Base-by-base conservation (phyloP, 2,797 vertebrate genomes). In the Macroramphosus scolopax region DNA sequence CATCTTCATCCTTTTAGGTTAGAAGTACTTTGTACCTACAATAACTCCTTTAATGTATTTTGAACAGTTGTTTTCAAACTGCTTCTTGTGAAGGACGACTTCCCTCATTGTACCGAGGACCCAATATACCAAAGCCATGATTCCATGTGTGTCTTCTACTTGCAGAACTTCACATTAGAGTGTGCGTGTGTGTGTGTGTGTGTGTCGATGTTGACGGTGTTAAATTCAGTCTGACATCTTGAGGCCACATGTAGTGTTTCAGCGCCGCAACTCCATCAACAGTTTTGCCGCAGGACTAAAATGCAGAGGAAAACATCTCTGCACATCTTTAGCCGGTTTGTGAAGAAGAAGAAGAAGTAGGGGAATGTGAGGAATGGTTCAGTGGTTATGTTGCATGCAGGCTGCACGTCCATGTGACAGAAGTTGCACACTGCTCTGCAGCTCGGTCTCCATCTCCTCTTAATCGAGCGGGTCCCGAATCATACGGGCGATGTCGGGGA, bases 161-260 rank as follows among this genome's bases (percentile, higher is more conserved):
- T n/a, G n/a, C n/a, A n/a, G n/a, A n/a, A n/a, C n/a, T n/a, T n/a
- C n/a, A n/a, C n/a, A n/a, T n/a, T n/a, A n/a, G 10, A 8, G 6
- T 16, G 22, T 14, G 17, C 24, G 50, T 34, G 44, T 36, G 40
- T 51, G 41, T 8, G 6, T 22, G 15, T 57, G 45, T 17, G 30
- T 15, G 32, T 63, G 28, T 68, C 54, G 36, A 56, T 36, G n/a
- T 54, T 46, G 57, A 53, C 68, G 67, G 48, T 64, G 63, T 73
- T 71, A 70, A 81, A 85, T 80, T 59, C 51, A 78, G 73, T 83
- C 60, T 68, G 80, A 81, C 84, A 81, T 81, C 55, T 68, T 39
- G 29, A 59, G 50, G 56, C 51, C 40, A 29, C 53, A 52, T 48
- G 62, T 26, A 25, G 31, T 50, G 28, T 14, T 22, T 18, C 29